Conservation (phyloP, 1,140 invertebrate genomes). For the Ruditapes philippinarum region DNA sequence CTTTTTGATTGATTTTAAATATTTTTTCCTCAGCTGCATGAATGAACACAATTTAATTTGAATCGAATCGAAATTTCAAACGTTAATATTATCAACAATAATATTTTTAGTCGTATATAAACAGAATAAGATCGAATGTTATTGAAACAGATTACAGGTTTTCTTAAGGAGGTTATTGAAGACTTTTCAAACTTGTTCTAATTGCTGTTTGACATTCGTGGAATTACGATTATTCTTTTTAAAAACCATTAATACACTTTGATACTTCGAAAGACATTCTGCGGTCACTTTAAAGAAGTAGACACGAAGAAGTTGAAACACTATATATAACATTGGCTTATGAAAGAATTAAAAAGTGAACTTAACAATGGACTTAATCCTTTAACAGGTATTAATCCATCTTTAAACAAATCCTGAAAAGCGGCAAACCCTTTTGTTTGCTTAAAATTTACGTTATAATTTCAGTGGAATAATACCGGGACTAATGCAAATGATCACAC, state of each 20-base stretch:
- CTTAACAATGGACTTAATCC: constrained; percentile 39
- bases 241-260: neutral
- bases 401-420: constrained; percentile 51
- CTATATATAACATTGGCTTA: constrained; percentile 28
- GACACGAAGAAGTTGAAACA: constrained; percentile 9
- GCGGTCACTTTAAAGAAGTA: neutral
- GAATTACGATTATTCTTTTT: constrained; percentile 32
- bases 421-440: neutral
- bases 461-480: neutral
- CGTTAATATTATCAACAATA: neutral
- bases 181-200: neutral
- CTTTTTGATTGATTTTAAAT: too few species aligned
- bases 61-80: too few species aligned
- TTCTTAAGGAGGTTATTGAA: neutral
- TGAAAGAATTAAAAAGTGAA: neutral
- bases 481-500: constrained; percentile 54
- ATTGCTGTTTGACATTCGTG: constrained; percentile 33
- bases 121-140: neutral
- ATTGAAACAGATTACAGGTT: constrained; percentile 12
- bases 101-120: neutral
- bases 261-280: neutral
- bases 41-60: too few species aligned
- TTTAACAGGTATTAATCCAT: constrained; percentile 60
- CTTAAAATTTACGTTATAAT: neutral
- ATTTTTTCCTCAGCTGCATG: too few species aligned